phyloP scores from a whole-genome alignment of 2,797 vertebrate genomes.

The Paguma larvata region DNA sequence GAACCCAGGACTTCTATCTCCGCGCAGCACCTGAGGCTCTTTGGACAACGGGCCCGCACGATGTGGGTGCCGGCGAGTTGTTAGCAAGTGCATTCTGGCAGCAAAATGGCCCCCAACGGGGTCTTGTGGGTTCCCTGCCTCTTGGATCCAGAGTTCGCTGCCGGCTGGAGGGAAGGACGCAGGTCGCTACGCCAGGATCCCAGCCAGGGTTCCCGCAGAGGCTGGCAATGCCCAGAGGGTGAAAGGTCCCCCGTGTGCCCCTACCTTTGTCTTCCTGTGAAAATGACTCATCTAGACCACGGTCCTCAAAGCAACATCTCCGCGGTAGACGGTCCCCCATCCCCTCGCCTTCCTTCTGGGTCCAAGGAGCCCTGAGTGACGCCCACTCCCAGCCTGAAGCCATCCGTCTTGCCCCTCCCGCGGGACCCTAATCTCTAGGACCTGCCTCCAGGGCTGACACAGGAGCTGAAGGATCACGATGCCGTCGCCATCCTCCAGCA shows the following conservation, averaged over 20 bases:
- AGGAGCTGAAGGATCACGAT: not conserved
- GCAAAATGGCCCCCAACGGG: not conserved
- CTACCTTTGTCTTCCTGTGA: not conserved
- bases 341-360: not conserved
- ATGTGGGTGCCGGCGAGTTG: not conserved
- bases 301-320: not conserved
- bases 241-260: not conserved
- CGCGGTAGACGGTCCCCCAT: fast-evolving
- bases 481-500: conserved; percentile 41
- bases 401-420: not conserved
- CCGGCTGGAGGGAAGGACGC: not conserved
- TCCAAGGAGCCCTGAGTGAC: not conserved
- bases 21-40: not conserved
- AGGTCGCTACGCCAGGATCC: not conserved
- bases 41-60: not conserved
- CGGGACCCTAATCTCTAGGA: not conserved
- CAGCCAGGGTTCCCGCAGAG: not conserved
- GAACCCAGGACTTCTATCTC: not conserved
- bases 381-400: not conserved
- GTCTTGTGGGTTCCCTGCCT: not conserved
- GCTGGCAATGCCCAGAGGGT: not conserved
- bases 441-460: conserved; percentile 67
- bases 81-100: not conserved
- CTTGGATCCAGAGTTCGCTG: not conserved
- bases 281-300: not conserved